A percentile compares a stretch with the other conserved stretches of the same genome.
Evolutionary conservation across 2,113 vertebrate genomes (phyloP).

Genomic region (Panurus biarmicus): DNA sequence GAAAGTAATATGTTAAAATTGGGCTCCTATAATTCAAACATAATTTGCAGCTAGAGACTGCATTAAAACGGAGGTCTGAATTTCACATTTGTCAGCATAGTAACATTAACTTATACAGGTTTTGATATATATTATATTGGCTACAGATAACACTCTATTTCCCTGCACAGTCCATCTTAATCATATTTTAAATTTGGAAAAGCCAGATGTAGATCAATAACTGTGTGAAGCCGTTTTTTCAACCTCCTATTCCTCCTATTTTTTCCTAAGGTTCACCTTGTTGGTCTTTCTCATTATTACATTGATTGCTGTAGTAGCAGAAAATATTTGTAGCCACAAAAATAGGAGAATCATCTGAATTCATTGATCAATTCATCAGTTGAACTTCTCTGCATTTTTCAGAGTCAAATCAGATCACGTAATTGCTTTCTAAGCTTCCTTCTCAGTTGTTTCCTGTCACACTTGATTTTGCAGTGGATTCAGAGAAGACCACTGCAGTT

Average conservation of each 20-base stretch:
- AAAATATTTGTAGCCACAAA: conserved; percentile 1
- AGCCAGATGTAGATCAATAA: not conserved
- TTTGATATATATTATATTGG: not conserved
- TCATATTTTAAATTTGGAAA: not conserved
- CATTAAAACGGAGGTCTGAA: not conserved
- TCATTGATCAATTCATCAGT: too few species aligned
- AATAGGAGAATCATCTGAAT: not conserved
- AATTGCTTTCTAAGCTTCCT: not conserved
- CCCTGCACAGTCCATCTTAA: not conserved
- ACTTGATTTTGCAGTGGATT: not conserved
- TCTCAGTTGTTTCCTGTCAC: not conserved
- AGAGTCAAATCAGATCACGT: not conserved
- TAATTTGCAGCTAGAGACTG: not conserved
- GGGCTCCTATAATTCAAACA: not conserved
- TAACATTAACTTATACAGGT: not conserved
- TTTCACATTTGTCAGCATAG: not conserved
- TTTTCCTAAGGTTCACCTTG: not conserved
- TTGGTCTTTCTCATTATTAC: conserved; percentile 20
- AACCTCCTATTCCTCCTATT: not conserved
- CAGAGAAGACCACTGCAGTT: not conserved
- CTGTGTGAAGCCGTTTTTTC: not conserved
- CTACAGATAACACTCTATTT: not conserved
- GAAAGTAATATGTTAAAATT: not conserved
- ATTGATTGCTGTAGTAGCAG: not conserved
- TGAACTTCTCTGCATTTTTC: not conserved